Base-by-base conservation (phyloP, 2,888 invertebrate genomes). In the Merodon equestris region DNA sequence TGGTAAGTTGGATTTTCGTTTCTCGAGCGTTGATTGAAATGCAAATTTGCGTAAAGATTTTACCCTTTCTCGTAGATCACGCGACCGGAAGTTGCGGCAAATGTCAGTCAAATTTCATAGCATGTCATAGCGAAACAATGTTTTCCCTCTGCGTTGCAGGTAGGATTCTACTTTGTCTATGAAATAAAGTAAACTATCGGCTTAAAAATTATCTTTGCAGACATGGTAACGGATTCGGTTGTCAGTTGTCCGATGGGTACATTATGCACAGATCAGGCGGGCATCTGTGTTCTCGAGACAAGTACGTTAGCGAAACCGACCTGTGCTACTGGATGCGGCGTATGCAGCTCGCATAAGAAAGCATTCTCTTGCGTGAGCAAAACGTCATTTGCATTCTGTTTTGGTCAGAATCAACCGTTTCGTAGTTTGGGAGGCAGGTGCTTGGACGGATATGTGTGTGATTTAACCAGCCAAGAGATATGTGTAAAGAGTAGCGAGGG, bases 281-380 rank as follows among this genome's bases (percentile, higher is more conserved):
- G 2, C 2, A 27, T 79, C 7, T 79, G 77, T 12, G 13, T 63
- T 0, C n/a, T 14, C 34, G 15, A 45, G 19, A 0, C 2, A 0
- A 53, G 48, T 18, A 42, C 14, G 14, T 51, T 13, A 4, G 17
- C 18, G 0, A n/a, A 9, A 3, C 47, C 48, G 9, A 9, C 40
- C 2, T 79, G 77, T 34, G 18, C 48, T 1, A 73, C 56, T 36
- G 27, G 61, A 5, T 85, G 84, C 45, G 83, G 79, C 0, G 54
- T 83, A 5, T 85, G 84, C 64, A 83, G 84, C 54, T 81, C 75
- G 5, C 51, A 57, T 48, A 83, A 84, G 40, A 82, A 84, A 13
- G 82, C 83, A 0, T 87, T 88, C 54, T 84, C 87, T 12, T 87
- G 87, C 57, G 84, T 85, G 4, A 84, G 86, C 0, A 82, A 83